Evolutionary conservation across 2,888 invertebrate genomes (phyloP), one percentile per base, ranked within the genome.

Genomic region (Drosophila demipolita): DNA sequence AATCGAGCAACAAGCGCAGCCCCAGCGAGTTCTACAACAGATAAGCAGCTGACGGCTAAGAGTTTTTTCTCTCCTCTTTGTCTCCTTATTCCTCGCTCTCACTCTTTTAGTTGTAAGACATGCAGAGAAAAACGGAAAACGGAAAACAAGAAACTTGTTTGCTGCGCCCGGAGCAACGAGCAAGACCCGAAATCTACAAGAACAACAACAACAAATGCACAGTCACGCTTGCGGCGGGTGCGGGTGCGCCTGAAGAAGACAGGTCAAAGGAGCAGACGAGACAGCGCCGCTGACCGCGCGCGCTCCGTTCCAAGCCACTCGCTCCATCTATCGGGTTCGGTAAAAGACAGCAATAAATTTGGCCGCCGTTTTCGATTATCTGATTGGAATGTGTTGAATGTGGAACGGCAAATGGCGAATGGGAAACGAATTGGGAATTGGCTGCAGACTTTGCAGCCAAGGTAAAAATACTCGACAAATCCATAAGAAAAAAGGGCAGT

Each of bases 61-160:
- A 66, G 66, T 58, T 71, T 71, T 57, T 60, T 50, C 63, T 42
- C 45, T 61, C 40, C 57, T 42, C 29, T 77, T 45, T 50, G 55
- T 59, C 35, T 70, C 29, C 42, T 63, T 42, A 35, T 66, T 35
- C 50, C 59, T 58, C 23, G 73, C 45, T 48, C 48, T n/a, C 50
- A 53, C 57, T 57, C 35, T 67, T 52, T 40, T 32, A 52, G 45
- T 33, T 53, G 64, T 48, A 29, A 26, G 29, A 23, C 52, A 60
- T 42, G 61, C 58, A 49, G 66, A 57, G 72, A 49, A 75, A 72
- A 75, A 72, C 64, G 57, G 59, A 78, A 68, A 75, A 66, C 79
- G 82, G 74, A 87, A 80, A 87, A 82, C 65, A 77, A 89, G 72
- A 89, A 89, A 89, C 89, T 87, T 82, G 85, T 82, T 86, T 90